Conservation (phyloP, 2,113 vertebrate species). For the Semicossyphus pulcher region DNA sequence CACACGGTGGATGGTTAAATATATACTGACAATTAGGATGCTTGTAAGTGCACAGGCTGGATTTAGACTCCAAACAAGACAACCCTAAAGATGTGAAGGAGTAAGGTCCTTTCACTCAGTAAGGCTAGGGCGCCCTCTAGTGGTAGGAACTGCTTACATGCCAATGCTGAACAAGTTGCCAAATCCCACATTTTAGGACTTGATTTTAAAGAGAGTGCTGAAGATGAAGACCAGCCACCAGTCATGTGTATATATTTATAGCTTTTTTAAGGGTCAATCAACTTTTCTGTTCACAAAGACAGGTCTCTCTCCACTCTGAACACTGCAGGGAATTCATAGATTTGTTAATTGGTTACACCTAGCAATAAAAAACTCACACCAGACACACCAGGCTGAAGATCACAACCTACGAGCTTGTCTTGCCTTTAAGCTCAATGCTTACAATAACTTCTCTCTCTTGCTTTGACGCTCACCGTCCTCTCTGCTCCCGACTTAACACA, state of each 20-base stretch:
- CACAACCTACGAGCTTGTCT: constrained; percentile 10
- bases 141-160: constrained; percentile 12
- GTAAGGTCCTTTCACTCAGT: background rate
- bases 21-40: no score
- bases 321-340: no score
- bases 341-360: no score
- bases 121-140: constrained; percentile 53
- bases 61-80: background rate
- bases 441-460: background rate
- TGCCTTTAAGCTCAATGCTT: constrained; percentile 38
- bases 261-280: no score
- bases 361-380: no score
- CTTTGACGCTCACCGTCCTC: constrained; percentile 23
- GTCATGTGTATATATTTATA: no score
- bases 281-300: no score
- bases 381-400: no score
- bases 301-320: no score
- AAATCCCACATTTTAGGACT: background rate
- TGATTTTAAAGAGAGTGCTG: no score
- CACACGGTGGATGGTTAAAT: no score
- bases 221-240: background rate
- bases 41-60: background rate
- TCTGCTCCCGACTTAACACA: background rate
- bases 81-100: background rate
- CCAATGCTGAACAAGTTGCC: background rate